A percentile compares a stretch with the other conserved stretches of the same genome.
These are phyloP conservation scores for Etia nguti DNA, from an alignment of 2,113 vertebrate species.

Conservation along the genomic window DNA sequence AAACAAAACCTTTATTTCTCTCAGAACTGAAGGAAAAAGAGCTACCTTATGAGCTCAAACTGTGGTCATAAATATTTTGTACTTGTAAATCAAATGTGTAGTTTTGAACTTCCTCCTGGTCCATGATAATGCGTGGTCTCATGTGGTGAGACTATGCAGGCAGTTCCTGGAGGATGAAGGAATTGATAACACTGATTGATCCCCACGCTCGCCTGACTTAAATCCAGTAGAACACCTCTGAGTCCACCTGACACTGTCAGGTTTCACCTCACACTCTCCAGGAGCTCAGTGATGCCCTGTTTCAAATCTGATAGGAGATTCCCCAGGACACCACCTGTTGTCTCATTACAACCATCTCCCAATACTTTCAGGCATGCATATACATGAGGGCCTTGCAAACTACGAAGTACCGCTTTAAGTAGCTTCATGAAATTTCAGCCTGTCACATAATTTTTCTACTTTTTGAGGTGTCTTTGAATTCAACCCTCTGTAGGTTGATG, in stretches of 20 bases:
- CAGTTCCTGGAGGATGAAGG: background rate
- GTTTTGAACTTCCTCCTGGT: too few species aligned
- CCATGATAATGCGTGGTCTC: background rate
- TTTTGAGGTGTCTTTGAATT: too few species aligned
- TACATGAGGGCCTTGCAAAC: too few species aligned
- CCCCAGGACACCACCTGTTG: background rate
- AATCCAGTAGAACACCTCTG: background rate
- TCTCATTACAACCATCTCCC: too few species aligned
- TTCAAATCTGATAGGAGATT: background rate
- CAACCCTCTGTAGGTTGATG: too few species aligned
- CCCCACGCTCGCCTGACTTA: background rate
- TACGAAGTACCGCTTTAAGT: too few species aligned
- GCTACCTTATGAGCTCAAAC: too few species aligned
- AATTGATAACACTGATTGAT: background rate
- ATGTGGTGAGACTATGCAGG: background rate
- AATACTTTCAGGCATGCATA: too few species aligned
- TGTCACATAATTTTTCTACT: too few species aligned
- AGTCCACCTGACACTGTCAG: background rate
- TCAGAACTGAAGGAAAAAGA: background rate
- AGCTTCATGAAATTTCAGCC: too few species aligned
- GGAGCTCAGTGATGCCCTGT: background rate
- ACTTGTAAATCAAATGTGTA: too few species aligned
- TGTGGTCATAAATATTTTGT: too few species aligned
- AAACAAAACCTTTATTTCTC: background rate
- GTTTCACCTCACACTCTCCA: background rate